These are phyloP conservation scores for Equus przewalskii DNA, from an alignment of 2,113 vertebrate species.

Conservation along the genomic window DNA sequence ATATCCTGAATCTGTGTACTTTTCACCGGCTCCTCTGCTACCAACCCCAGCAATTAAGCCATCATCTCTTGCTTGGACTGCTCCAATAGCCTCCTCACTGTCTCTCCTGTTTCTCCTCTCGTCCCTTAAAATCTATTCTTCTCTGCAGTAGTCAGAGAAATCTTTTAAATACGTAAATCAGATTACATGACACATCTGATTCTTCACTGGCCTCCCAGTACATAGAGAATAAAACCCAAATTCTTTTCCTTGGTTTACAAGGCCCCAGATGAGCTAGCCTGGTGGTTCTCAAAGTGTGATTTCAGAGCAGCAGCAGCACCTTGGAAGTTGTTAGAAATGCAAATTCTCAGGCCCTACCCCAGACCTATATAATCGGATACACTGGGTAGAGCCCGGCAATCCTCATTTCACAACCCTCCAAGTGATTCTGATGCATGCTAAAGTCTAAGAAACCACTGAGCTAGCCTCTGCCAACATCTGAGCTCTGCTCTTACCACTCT, in stretches of 20 bases:
- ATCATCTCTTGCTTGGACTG: background rate
- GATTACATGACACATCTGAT: background rate
- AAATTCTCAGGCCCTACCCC: background rate
- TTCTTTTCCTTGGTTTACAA: background rate
- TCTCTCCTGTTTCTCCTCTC: background rate
- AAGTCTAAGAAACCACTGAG: background rate
- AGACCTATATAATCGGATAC: background rate
- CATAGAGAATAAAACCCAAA: background rate
- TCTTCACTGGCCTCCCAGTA: background rate
- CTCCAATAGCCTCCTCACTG: background rate
- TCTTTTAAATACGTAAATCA: constrained; percentile 5
- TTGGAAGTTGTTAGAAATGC: background rate
- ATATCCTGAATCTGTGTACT: background rate
- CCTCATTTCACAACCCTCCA: background rate
- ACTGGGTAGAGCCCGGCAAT: background rate
- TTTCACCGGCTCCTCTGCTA: background rate
- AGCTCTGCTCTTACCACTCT: background rate
- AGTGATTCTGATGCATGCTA: background rate
- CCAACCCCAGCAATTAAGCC: background rate
- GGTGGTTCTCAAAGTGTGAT: background rate
- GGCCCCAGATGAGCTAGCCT: background rate
- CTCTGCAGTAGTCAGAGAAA: background rate
- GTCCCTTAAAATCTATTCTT: background rate
- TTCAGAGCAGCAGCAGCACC: background rate
- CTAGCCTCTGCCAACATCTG: background rate